These are phyloP conservation scores for Ceyx margarethae DNA, from an alignment of 2,113 vertebrate genomes.

Conservation along the genomic window DNA sequence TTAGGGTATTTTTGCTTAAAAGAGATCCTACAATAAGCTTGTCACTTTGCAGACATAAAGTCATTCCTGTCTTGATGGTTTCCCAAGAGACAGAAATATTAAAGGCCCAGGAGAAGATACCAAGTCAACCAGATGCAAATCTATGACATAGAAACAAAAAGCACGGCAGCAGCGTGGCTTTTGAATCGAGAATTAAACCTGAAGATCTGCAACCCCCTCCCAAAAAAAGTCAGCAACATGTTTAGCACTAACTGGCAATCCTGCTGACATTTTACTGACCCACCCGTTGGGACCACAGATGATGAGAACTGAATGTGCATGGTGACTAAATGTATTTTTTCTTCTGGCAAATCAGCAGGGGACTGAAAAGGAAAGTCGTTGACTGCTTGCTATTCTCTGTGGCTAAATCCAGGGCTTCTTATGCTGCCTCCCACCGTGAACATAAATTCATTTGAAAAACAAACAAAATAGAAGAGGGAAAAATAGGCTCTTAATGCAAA, in stretches of 20 bases:
- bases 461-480: background rate
- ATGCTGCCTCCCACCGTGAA: background rate
- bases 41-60: background rate
- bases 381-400: background rate
- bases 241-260: background rate
- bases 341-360: background rate
- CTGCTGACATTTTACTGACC: background rate
- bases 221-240: background rate
- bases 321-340: background rate
- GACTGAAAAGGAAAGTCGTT: background rate
- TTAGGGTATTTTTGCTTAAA: background rate
- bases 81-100: background rate
- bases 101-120: background rate
- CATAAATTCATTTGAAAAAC: slow-evolving; percentile 30
- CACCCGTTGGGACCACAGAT: background rate
- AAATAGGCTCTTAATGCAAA: slow-evolving; percentile 25
- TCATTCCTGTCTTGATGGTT: background rate
- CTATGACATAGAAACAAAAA: background rate
- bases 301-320: background rate
- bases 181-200: background rate
- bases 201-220: background rate
- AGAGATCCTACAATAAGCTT: background rate
- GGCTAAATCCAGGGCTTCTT: background rate
- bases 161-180: background rate
- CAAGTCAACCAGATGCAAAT: background rate